These are phyloP conservation scores for Orthosia incerta DNA, from an alignment of 2,888 invertebrate genomes.

Conservation along the genomic window DNA sequence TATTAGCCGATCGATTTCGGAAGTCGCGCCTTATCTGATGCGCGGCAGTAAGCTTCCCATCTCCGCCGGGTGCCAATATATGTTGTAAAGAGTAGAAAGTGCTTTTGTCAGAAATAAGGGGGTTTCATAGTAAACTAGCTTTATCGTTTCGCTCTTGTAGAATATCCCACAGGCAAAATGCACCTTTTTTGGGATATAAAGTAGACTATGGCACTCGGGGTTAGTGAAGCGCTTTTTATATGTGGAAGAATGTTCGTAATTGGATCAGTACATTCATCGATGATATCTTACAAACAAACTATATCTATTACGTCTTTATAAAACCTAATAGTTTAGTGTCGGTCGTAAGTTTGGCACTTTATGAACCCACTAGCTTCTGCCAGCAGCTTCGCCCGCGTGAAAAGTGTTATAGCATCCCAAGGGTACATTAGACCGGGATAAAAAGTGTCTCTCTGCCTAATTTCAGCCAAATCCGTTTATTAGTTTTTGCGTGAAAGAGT, in stretches of 20 bases:
- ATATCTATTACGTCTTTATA: too few relatives aligned
- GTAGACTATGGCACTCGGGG: background rate
- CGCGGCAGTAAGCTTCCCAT: slow-evolving; percentile 57
- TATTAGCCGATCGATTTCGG: slow-evolving; percentile 64
- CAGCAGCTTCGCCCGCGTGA: too few relatives aligned
- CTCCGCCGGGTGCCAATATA: slow-evolving; percentile 60
- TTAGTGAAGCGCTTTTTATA: background rate
- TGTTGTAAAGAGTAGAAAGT: background rate
- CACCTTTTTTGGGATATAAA: background rate
- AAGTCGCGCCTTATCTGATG: slow-evolving; percentile 65
- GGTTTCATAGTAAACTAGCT: background rate
- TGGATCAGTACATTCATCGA: background rate
- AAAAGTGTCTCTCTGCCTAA: too few relatives aligned
- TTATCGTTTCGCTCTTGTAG: background rate
- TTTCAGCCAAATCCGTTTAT: too few relatives aligned
- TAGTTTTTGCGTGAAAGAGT: too few relatives aligned
- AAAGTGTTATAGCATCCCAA: too few relatives aligned
- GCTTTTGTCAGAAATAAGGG: background rate
- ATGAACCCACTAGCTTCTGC: too few relatives aligned
- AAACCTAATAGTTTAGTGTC: too few relatives aligned
- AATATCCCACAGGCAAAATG: background rate
- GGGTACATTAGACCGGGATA: too few relatives aligned
- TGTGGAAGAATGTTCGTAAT: too few relatives aligned
- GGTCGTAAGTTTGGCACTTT: background rate
- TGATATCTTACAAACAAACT: too few relatives aligned